phyloP scores from a whole-genome alignment of 2,797 vertebrate species.

The Alcedo atthis region DNA sequence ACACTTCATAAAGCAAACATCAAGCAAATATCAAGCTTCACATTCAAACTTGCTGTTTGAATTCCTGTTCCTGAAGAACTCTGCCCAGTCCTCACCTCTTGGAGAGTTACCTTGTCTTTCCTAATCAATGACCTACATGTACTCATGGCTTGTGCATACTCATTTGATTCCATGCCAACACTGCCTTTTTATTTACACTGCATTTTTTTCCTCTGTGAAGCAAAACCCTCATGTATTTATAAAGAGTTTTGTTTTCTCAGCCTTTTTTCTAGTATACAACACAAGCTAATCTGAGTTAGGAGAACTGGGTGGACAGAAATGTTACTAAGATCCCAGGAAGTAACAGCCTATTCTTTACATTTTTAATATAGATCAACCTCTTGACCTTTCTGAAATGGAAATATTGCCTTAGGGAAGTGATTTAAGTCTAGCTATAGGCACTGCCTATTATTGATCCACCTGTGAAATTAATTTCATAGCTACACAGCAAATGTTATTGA shows the following conservation, averaged over 20 bases:
- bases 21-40: neutral
- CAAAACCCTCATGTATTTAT: neutral
- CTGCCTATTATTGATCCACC: neutral
- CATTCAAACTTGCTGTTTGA: neutral
- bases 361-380: neutral
- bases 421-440: neutral
- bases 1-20: neutral
- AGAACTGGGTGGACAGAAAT: neutral
- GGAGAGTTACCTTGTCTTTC: neutral
- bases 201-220: neutral
- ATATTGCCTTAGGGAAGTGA: neutral
- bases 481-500: neutral
- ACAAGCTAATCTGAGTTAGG: neutral
- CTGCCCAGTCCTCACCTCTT: neutral
- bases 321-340: conserved; percentile 2
- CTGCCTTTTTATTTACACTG: neutral
- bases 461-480: neutral
- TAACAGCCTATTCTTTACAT: neutral
- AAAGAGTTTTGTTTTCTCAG: conserved; percentile 13
- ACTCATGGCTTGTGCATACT: neutral
- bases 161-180: neutral
- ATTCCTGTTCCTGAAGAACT: neutral
- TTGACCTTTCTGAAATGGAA: neutral
- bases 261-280: neutral
- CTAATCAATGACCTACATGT: neutral